These are phyloP conservation scores for Rotaria magnacalcarata DNA, from an alignment of 2,888 invertebrate genomes.

Conservation along the genomic window DNA sequence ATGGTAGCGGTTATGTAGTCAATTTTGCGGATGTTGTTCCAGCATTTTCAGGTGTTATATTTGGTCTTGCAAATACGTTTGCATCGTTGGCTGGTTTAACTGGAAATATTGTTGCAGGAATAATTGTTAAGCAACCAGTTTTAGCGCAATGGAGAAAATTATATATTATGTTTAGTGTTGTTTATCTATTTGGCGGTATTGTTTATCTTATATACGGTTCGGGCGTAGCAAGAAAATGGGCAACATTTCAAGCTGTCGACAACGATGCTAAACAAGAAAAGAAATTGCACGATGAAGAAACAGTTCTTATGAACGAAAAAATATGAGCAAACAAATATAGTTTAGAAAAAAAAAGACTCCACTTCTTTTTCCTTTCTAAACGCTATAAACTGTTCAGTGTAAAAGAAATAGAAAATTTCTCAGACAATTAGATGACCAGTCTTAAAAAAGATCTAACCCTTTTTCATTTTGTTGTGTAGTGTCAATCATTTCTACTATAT, in stretches of 20 bases:
- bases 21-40: slow-evolving; percentile 44
- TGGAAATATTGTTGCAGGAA: slow-evolving; percentile 40
- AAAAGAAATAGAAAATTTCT: too few species aligned
- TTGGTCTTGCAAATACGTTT: slow-evolving; percentile 45
- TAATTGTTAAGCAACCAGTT: slow-evolving; percentile 33
- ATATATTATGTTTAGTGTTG: slow-evolving; percentile 40
- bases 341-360: too few species aligned
- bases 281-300: not conserved
- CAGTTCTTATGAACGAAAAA: not conserved
- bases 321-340: not conserved
- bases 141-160: slow-evolving; percentile 43
- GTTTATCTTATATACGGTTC: slow-evolving; percentile 39
- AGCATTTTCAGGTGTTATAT: slow-evolving; percentile 41
- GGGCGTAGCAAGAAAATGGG: slow-evolving; percentile 40
- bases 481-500: too few species aligned
- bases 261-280: not conserved
- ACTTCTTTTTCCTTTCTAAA: too few species aligned
- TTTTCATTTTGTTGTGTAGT: too few species aligned
- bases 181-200: slow-evolving; percentile 44
- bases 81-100: slow-evolving; percentile 44
- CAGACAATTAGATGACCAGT: too few species aligned
- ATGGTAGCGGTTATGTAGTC: slow-evolving; percentile 42
- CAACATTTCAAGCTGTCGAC: not conserved
- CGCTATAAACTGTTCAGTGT: too few species aligned
- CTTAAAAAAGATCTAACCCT: too few species aligned